Evolutionary conservation across 2,888 invertebrate species (phyloP), one percentile per base, ranked within the genome.

Genomic region (Panopea generosa): DNA sequence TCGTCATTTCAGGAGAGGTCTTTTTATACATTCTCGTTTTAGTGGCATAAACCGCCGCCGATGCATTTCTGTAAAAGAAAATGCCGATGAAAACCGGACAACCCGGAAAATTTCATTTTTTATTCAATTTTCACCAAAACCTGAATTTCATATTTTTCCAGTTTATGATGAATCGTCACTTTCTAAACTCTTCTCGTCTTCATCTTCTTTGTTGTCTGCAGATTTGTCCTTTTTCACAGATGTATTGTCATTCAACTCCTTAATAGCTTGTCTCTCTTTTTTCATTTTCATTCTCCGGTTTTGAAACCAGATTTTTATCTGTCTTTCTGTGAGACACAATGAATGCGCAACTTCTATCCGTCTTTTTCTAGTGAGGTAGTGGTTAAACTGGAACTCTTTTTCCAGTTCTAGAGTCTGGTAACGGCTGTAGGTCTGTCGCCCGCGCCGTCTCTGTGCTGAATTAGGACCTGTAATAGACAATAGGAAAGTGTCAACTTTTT

Each of bases 271-370:
- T 68, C 86, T 79, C 66, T 90, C 90, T 67, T 90, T 90, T 75
- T 98, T 98, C 97, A 98, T 97, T 94, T 98, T 98, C 98, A 98
- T 98, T 93, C 98, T 95, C 87, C 98, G 95, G 94, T 98, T 98
- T 94, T 98, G 98, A 95, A 98, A 92, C 91, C 91, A 91, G 52
- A 91, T 91, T 87, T 92, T 92, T 57, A 92, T 98, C 95, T 98
- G 98, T 92, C 98, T 95, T 94, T 98, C 98, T 87, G 98, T 98
- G 92, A 98, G 95, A 93, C 98, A 98, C 87, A 98, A 95, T 90
- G 98, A 97, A 94, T 98, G 98, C 87, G 98, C 98, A 91, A 98
- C 98, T 94, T 98, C 98, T 94, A 98, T 98, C 93, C 98, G 95
- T 94, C 98, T 95, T 94, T 98, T 96, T 93, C 98, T 95, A 92